phyloP scores from a whole-genome alignment of 2,797 vertebrate genomes.

The Darevskia mixta region DNA sequence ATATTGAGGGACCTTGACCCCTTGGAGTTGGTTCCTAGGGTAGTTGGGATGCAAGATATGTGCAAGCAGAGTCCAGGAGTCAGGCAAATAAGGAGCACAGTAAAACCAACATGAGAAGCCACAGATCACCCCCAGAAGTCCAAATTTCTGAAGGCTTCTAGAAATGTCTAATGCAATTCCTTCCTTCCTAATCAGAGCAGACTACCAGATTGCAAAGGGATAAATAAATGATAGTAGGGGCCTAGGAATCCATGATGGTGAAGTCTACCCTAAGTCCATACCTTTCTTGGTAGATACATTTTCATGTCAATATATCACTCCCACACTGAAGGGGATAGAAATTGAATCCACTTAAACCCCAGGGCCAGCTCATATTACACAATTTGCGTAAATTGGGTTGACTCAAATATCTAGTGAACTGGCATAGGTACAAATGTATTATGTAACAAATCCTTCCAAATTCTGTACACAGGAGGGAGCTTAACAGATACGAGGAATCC shows the following conservation, averaged over 20 bases:
- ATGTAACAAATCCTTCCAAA: background rate
- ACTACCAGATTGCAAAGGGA: background rate
- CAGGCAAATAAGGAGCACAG: background rate
- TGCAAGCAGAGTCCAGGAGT: background rate
- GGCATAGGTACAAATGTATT: background rate
- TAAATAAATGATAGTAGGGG: background rate
- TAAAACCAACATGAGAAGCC: background rate
- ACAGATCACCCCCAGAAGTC: too few relatives aligned
- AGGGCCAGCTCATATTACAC: background rate
- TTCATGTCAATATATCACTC: background rate
- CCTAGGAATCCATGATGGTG: background rate
- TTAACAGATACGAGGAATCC: too few relatives aligned
- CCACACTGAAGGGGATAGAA: too few relatives aligned
- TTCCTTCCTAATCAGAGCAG: background rate
- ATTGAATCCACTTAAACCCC: background rate
- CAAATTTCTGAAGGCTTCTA: background rate
- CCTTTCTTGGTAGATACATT: background rate
- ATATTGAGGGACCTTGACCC: too few relatives aligned
- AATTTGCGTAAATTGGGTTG: background rate
- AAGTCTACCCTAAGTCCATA: background rate
- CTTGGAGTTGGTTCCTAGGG: background rate
- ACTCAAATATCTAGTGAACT: background rate
- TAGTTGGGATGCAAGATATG: background rate
- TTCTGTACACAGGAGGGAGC: too few relatives aligned
- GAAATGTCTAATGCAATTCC: background rate